A percentile compares a stretch with the other conserved stretches of the same genome.
Evolutionary conservation across 1,140 invertebrate species (phyloP).

Genomic region (Anastrepha ludens): DNA sequence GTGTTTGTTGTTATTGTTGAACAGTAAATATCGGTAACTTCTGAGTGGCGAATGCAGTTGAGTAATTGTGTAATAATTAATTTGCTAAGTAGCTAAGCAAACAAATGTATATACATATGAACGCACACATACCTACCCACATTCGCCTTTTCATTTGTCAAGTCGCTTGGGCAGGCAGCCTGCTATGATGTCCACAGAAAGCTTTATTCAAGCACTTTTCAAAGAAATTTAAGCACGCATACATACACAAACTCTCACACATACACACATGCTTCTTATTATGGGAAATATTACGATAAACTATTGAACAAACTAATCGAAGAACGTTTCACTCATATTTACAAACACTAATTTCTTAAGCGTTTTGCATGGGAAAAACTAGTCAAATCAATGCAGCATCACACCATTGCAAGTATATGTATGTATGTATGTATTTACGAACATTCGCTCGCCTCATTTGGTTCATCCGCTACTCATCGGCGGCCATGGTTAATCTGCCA

Average conservation of each 20-base stretch:
- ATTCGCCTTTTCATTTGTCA: no score
- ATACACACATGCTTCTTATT: background rate
- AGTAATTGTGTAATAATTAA: conserved; percentile 45
- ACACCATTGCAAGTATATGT: background rate
- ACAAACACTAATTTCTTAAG: background rate
- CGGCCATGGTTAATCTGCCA: conserved; percentile 9
- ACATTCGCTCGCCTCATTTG: background rate
- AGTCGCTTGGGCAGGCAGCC: no score
- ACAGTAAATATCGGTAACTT: conserved; percentile 2
- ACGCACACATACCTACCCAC: background rate
- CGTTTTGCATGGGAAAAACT: no score
- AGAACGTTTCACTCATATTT: background rate
- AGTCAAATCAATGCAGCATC: no score
- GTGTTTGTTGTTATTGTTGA: conserved; percentile 36
- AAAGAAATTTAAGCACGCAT: no score
- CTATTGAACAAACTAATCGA: background rate
- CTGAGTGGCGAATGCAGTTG: background rate
- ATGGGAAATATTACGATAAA: background rate
- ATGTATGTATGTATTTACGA: background rate
- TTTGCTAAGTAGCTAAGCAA: background rate
- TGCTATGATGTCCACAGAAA: no score
- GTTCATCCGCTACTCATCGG: background rate
- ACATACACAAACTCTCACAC: no score
- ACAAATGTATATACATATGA: background rate
- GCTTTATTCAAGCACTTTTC: no score